Evolutionary conservation across 2,113 vertebrate species (phyloP).

Genomic region (Onychostruthus taczanowskii): DNA sequence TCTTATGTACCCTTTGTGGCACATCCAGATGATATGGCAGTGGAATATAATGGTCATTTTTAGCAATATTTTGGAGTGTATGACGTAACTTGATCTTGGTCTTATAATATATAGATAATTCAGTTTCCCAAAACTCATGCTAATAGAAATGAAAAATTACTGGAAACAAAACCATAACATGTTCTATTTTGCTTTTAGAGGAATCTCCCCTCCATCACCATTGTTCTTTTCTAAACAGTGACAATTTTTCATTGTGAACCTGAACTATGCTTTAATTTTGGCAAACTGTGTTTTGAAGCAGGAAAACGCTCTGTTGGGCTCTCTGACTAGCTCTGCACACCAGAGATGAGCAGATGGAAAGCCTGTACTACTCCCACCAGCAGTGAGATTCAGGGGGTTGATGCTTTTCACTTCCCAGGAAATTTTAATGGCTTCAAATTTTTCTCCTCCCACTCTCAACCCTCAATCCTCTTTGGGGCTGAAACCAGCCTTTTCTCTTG

Average conservation of each 20-base stretch:
- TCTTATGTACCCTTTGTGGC: background rate
- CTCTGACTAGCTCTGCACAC: background rate
- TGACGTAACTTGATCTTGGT: background rate
- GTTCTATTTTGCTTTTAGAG: background rate
- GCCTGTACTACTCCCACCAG: slow-evolving; percentile 11
- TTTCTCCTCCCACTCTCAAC: background rate
- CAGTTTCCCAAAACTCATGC: background rate
- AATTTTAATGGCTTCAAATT: background rate
- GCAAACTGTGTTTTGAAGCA: background rate
- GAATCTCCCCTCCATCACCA: background rate
- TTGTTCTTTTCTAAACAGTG: background rate
- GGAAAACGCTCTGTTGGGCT: background rate
- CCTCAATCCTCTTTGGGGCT: background rate
- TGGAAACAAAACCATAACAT: background rate
- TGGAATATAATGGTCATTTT: background rate
- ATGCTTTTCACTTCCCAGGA: slow-evolving; percentile 14
- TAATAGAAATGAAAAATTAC: background rate
- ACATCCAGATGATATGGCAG: background rate
- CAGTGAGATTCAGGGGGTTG: background rate
- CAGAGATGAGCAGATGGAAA: slow-evolving; percentile 38
- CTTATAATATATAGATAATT: background rate
- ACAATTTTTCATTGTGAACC: background rate
- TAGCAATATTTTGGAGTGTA: background rate
- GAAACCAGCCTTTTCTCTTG: background rate
- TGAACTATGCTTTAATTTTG: background rate